phyloP scores from a whole-genome alignment of 2,888 invertebrate species.

The Bellardia pandia region DNA sequence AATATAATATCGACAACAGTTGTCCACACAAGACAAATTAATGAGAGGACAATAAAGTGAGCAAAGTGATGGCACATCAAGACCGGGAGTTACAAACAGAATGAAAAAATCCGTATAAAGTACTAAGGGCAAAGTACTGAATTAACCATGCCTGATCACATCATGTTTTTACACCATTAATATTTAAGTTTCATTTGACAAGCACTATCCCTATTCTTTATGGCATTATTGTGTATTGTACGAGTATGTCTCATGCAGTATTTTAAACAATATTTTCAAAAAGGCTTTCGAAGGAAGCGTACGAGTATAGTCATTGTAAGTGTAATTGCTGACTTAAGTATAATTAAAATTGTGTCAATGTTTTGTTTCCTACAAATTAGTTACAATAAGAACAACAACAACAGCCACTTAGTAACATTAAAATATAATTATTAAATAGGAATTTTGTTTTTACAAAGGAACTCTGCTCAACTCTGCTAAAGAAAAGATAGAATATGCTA shows the following conservation, averaged over 20 bases:
- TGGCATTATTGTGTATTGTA: constrained; percentile 4
- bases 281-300: constrained; percentile 32
- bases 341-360: constrained; percentile 83
- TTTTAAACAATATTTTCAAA: neutral
- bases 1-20: too few species aligned
- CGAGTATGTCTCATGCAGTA: constrained; percentile 14
- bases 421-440: constrained; percentile 64
- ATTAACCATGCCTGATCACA: constrained; percentile 20
- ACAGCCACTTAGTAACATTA: constrained; percentile 41
- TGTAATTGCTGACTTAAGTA: constrained; percentile 74
- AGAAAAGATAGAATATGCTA: constrained; percentile 32
- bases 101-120: neutral
- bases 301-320: constrained; percentile 27
- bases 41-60: too few species aligned
- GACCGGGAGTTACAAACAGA: too few species aligned
- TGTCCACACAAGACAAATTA: too few species aligned
- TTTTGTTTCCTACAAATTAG: constrained; percentile 79
- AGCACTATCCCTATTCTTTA: constrained; percentile 36
- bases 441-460: constrained; percentile 36
- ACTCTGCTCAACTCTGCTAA: constrained; percentile 33
- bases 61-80: too few species aligned
- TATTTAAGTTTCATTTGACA: constrained; percentile 50
- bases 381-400: constrained; percentile 59
- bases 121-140: neutral
- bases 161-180: constrained; percentile 41